Base-by-base conservation (phyloP, 2,888 invertebrate genomes). In the Diarsia mendica region DNA sequence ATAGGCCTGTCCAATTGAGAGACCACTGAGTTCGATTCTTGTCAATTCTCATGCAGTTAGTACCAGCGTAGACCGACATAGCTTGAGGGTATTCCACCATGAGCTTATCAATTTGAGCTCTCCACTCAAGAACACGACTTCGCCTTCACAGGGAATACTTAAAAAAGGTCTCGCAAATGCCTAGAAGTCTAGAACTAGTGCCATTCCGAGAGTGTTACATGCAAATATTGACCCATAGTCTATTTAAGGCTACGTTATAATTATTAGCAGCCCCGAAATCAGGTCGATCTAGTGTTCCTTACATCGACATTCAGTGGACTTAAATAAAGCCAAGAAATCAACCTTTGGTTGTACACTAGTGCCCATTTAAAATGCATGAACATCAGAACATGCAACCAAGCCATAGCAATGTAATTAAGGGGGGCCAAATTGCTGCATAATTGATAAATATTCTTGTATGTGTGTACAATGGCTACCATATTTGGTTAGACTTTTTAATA, bases 181-280 rank as follows among this genome's bases (percentile, higher is more conserved):
- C 11, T 44, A 44, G 23, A 64, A 64, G 18, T 39, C 13, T 13
- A 65, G 23, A 53, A 20, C 20, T 20, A 20, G 8, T 69, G 46
- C 18, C 11, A 39, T 49, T 58, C 39, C 1, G 23, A 58, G 23
- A 8, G 46, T 46, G 28, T 70, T 70, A 28, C n/a, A 55, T 55
- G 72, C 46, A 55, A 48, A 55, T 72, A 72, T 71, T 15, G 72
- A 71, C 55, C 72, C 15, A 20, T 4, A 20, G 44, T 70, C 49
- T 70, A 58, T 72, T 72, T 58, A 10, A 23, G 67, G 39, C 39
- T 20, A 33, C 60, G 20, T 60, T 53, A 51, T 39, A n/a, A n/a
- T n/a, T n/a, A 15, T 67, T 39, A 18, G 23, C 55, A 10, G 10
- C 18, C 48, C 33, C 11, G 33, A 55, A 72, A 55, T 23, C 18